Percentiles rank a stretch among this genome's conserved stretches.
Evolutionary conservation across 1,140 invertebrate genomes (phyloP).

Genomic region (Drosophila insularis): DNA sequence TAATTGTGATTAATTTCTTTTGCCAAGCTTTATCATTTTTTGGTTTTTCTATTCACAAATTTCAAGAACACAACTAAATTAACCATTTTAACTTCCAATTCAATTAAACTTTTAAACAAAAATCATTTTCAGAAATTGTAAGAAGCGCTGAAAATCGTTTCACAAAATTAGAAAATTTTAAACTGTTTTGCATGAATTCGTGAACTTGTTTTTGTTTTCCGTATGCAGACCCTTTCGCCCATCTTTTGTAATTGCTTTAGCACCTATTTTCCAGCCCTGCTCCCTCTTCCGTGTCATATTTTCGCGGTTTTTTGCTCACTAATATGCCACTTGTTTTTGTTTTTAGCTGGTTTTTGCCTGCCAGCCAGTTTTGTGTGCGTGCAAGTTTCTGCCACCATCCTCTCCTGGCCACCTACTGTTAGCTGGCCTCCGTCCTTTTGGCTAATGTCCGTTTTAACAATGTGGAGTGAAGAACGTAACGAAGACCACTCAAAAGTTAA

Average conservation of each 20-base stretch:
- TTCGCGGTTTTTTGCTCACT: neutral
- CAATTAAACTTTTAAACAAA: too few species aligned
- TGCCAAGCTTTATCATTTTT: too few species aligned
- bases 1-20: too few species aligned
- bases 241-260: conserved; percentile 51
- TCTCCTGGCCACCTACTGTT: neutral
- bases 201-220: neutral
- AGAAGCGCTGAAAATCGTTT: neutral
- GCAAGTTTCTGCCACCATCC: neutral
- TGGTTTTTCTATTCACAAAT: too few species aligned
- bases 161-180: too few species aligned
- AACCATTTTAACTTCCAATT: too few species aligned
- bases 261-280: conserved; percentile 32
- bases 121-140: too few species aligned
- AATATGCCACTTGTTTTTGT: neutral
- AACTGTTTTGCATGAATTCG: too few species aligned
- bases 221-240: neutral
- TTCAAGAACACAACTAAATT: too few species aligned
- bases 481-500: conserved; percentile 60
- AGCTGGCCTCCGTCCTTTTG: neutral
- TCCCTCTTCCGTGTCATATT: neutral
- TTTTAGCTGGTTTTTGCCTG: neutral
- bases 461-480: conserved; percentile 45
- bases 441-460: conserved; percentile 71
- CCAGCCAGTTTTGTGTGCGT: conserved; percentile 13